Evolutionary conservation across 2,888 invertebrate genomes (phyloP), one percentile per base, ranked within the genome.

Genomic region (Anoplius nigerrimus): DNA sequence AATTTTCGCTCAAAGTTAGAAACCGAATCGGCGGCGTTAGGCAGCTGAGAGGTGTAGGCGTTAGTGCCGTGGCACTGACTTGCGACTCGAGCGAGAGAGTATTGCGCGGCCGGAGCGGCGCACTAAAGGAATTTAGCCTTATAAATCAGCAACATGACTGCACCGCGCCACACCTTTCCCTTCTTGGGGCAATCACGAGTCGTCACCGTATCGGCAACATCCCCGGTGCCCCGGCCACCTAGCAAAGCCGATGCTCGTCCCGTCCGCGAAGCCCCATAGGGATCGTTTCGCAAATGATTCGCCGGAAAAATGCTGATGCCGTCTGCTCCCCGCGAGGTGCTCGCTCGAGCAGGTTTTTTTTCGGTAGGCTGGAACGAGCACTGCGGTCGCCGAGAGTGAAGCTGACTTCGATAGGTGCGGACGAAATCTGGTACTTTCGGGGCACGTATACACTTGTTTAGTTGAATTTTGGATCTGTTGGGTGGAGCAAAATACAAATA

Each of bases 111-210:
- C 63, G 75, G 72, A 74, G 45, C 70, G 80, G 83, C 73, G 83
- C 57, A 45, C 45, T 79, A 76, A 83, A 86, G 86, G 87, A 88
- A 87, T 87, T 88, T 85, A 85, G 88, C 85, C 88, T 88, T 88
- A 88, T 88, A 88, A 88, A 88, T 88, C 88, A 88, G 87, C 84
- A 76, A 86, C 88, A 88, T 84, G 88, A 87, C 87, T 86, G 85
- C 79, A 79, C 81, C 79, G 79, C 78, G 88, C 88, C 88, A 88
- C 88, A 88, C 88, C 88, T 88, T 88, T 89, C 88, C 88, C 88
- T 88, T 88, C 88, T 88, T 87, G 84, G 84, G 88, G 88, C 88
- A 88, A 88, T 89, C 88, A 89, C 88, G 88, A 88, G 84, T 87
- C 87, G 88, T 88, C 87, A 87, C 85, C 85, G 84, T 87, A 87